Evolutionary conservation across 2,888 invertebrate species (phyloP).

Genomic region (Dynastes tityus): DNA sequence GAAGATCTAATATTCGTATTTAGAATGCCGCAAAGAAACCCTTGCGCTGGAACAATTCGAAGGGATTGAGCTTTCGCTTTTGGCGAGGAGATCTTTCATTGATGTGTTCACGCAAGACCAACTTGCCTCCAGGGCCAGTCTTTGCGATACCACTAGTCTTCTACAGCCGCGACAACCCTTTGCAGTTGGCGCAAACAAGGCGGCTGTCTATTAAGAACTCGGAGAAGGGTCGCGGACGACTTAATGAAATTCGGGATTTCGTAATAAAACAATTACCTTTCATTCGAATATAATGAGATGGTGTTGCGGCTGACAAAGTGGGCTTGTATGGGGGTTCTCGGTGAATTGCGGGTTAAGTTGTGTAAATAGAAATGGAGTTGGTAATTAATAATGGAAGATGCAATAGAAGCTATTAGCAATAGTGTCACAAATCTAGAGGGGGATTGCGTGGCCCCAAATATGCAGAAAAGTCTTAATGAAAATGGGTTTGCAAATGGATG

Average conservation of each 20-base stretch:
- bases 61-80: conserved; percentile 7
- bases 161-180: conserved; percentile 23
- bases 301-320: conserved; percentile 11
- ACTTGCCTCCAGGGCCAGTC: conserved; percentile 16
- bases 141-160: conserved; percentile 22
- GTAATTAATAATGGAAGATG: no score
- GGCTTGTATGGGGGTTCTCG: background rate
- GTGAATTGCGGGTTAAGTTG: background rate
- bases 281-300: background rate
- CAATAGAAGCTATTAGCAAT: no score
- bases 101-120: conserved; percentile 41
- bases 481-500: no score
- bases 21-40: background rate
- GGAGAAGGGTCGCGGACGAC: conserved; percentile 8
- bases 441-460: no score
- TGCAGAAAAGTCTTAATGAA: no score
- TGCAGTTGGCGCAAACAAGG: conserved; percentile 28
- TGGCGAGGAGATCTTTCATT: conserved; percentile 36
- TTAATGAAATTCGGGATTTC: conserved; percentile 43
- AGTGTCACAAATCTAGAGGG: no score
- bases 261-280: conserved; percentile 33
- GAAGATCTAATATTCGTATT: background rate
- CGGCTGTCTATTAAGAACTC: conserved; percentile 34
- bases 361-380: conserved; percentile 2
- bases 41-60: background rate